Base-by-base conservation (phyloP, 2,797 vertebrate species). In the Macropodus opercularis region DNA sequence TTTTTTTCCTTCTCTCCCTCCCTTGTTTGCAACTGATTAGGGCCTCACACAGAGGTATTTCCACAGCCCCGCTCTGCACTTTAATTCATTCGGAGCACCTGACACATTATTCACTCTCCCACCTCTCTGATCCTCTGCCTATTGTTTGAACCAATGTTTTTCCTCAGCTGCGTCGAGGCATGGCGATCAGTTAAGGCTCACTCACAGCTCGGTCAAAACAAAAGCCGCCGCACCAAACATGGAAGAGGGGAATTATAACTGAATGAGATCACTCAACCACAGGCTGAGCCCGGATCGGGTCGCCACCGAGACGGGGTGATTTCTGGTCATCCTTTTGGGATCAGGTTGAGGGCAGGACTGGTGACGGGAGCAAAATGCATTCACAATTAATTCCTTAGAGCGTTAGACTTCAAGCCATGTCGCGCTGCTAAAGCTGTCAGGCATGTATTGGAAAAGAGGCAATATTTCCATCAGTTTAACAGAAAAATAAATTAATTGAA, bases 41-140 rank as follows among this genome's bases (percentile, higher is more conserved):
- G 88, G 89, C 90, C 88, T 90, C 90, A 91, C 86, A 91, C 86
- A 86, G 90, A 92, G 88, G 85, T 87, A 87, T 90, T 91, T 89
- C 84, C 81, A 87, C 76, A 78, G 88, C 85, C 79, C 67, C 52
- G 79, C 72, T 72, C 72, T 81, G 73, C 85, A 85, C 89, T 90
- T 90, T 88, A 87, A 90, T 90, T 90, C 86, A 90, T 89, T 87
- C 73, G 43, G 77, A 89, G 86, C 85, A 84, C 87, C 87, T 90
- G 85, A 91, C 89, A 89, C 83, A 81, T 86, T 84, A 89, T 80
- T 91, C 87, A 86, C 80, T 81, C 84, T 83, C 81, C 82, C 73
- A 75, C 77, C 72, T 79, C 83, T 85, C 83, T 85, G 83, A 86
- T 86, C 81, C 74, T 83, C 86, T 88, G 75, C 80, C 79, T 85